A percentile compares a stretch with the other conserved stretches of the same genome.
phyloP scores from a whole-genome alignment of 2,797 vertebrate genomes.

The Microctenopoma steveboyesi region DNA sequence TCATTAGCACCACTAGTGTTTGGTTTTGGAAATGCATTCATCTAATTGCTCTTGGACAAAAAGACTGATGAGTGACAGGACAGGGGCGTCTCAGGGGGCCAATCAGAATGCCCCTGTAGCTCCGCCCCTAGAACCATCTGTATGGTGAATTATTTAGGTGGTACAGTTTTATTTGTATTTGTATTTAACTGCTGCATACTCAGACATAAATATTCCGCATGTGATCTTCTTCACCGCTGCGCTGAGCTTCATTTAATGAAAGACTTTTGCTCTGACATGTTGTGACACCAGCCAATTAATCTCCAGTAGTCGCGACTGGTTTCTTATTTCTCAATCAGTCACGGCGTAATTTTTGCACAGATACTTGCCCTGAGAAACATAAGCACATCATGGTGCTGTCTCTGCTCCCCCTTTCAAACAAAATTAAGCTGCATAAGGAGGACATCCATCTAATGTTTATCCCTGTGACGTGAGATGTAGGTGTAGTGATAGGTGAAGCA shows the following conservation, averaged over 20 bases:
- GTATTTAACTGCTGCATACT: no score
- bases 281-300: conserved; percentile 20
- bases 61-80: no score
- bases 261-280: background rate
- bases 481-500: conserved; percentile 17
- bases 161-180: no score
- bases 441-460: background rate
- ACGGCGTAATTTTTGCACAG: background rate
- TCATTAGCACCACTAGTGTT: no score
- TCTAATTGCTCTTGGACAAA: no score
- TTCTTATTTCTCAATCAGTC: background rate
- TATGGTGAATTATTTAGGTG: no score
- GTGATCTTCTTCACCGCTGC: background rate
- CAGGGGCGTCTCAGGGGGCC: no score
- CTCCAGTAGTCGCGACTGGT: conserved; percentile 5
- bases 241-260: conserved; percentile 6
- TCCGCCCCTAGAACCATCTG: no score
- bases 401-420: background rate
- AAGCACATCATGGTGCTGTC: background rate
- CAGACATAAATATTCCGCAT: no score
- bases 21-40: no score
- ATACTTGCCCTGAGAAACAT: background rate
- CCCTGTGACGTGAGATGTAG: rapidly evolving
- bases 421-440: background rate
- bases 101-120: no score